phyloP scores from a whole-genome alignment of 2,113 vertebrate genomes.

The Tinamus guttatus region DNA sequence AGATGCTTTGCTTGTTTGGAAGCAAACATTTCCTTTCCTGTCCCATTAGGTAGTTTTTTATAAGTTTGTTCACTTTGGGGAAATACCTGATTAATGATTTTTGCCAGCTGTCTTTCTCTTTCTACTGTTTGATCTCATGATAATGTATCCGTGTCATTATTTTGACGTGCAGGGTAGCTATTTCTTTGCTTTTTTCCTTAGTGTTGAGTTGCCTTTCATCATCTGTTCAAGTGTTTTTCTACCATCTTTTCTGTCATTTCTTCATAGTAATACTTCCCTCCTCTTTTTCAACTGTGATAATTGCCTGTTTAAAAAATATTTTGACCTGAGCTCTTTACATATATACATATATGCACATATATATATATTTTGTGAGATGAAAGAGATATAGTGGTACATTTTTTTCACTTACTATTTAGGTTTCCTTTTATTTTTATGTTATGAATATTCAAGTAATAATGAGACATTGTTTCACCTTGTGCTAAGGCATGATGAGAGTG shows the following conservation, averaged over 20 bases:
- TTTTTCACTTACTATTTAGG: neutral
- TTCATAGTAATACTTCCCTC: neutral
- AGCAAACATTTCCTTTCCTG: neutral
- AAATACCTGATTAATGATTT: neutral
- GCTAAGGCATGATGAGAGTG: neutral
- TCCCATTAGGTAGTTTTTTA: neutral
- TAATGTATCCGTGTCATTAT: neutral
- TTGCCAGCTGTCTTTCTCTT: neutral
- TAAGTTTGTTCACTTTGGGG: neutral
- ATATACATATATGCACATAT: too few species aligned
- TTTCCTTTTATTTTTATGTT: neutral
- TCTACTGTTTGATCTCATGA: neutral
- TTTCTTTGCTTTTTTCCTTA: neutral
- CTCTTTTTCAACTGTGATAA: neutral
- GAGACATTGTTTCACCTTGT: neutral
- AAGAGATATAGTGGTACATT: neutral
- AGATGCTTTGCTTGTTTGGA: neutral
- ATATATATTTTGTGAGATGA: neutral
- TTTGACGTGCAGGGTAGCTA: neutral
- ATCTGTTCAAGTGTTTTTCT: neutral
- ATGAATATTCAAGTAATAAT: neutral
- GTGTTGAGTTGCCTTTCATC: neutral
- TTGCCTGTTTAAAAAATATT: neutral
- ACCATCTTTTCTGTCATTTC: neutral
- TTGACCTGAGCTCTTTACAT: too few species aligned